Evolutionary conservation across 2,113 vertebrate genomes (phyloP), one percentile per base, ranked within the genome.

Genomic region (Rhinogobius similis): DNA sequence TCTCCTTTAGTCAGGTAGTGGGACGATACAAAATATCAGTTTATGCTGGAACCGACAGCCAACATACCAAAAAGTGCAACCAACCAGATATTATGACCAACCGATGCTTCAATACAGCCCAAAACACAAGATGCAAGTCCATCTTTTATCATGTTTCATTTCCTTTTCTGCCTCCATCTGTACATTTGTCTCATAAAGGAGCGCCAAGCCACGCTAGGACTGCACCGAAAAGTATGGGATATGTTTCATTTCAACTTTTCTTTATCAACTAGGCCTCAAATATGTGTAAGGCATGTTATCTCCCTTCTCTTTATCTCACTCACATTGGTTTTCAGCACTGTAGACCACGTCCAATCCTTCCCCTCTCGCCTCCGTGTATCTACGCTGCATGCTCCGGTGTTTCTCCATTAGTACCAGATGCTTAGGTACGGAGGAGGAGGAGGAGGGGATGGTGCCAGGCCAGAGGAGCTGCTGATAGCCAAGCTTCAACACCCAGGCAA

Each of bases 391-490:
- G 27, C 63, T 77, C 73, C 10, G 62, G 32, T 32, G 1, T 67
- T 50, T 79, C 69, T 68, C 14, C 39, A 68, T 78, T 77, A 78
- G 77, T 74, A 65, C 67, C 81, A 84, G 70, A 84, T 81, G 82
- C 69, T 68, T 81, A 56, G 62, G 78, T 50, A 53, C 65, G 81
- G 73, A 83, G 82, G 69, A 77, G 73, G 46, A 72, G 53, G 63
- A 83, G 82, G 69, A 72, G 39, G 11, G 39, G 32, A 43, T 67
- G 63, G 76, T 84, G 73, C 82, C 86, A 79, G 76, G 53, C 66
- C 65, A 61, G 68, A 46, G 55, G 63, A 77, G 73, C 80, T 66
- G 82, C 75, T 59, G 75, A 87, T 72, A 75, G 63, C 56, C 67
- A 24, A 66, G 77, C 70, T 82, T 87, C 73, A 79, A 26, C 73